Evolutionary conservation across 1,140 invertebrate species (phyloP), one percentile per base, ranked within the genome.

Genomic region (Procambarus virginalis): DNA sequence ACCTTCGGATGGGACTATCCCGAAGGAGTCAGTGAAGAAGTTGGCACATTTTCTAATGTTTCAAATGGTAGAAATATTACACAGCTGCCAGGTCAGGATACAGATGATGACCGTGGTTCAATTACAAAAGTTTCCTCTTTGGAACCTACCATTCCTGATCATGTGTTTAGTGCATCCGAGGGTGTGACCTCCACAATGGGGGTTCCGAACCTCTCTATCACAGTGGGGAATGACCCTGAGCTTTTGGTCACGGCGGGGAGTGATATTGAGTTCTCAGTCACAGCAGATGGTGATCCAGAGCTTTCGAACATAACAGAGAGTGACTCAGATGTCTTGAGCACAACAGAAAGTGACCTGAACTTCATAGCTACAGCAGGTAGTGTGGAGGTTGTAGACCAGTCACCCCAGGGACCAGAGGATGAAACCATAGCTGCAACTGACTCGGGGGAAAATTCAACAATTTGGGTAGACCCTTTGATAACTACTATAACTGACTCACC

Each of bases 331-430:
- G 34, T 34, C 34, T 34, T 34, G 34, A 34, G 34, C 34, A 34
- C 34, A 34, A 34, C 34, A 34, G 34, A 34, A 34, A 34, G 34
- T 68, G 12, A 17, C 17, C 64, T 17, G 4, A 17, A 68, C 10
- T 84, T 51, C 51, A 20, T 51, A 2, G n/a, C 73, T 17, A 75
- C 46, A 20, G 51, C 68, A 20, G 70, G 48, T 8, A 22, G 48
- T 51, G 83, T 84, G 34, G 83, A 84, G 46, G 83, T 48, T 10
- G 84, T 84, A 45, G 83, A 84, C 49, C 70, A 46, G 22, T 76
- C 70, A 12, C 83, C 83, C 17, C 22, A 20, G 12, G 49, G 64
- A 20, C 22, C 64, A 2, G 46, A n/a, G 60, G 83, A 73, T 14
- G 10, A 68, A 60, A 34, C 2, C 22, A 8, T 73, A 4, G n/a